Percentiles rank a stretch among this genome's conserved stretches.
Evolutionary conservation across 2,797 vertebrate species (phyloP).

Genomic region (Falco berigora): DNA sequence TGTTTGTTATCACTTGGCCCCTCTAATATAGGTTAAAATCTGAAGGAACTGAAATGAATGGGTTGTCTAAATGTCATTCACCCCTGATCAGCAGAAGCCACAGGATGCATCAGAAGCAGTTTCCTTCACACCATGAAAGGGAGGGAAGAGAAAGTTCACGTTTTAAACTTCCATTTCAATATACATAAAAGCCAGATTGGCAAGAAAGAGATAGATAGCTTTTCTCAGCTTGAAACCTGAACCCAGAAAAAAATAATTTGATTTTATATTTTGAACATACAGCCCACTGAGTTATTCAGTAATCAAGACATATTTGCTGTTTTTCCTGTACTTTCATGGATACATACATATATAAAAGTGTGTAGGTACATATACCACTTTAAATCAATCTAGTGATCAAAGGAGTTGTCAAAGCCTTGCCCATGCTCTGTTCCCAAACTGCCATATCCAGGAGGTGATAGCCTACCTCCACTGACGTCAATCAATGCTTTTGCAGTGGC

Average conservation of each 20-base stretch:
- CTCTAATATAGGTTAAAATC: not conserved
- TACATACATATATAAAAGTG: no score
- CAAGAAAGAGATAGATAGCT: not conserved
- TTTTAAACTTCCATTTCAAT: not conserved
- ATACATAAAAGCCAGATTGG: not conserved
- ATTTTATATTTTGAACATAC: not conserved
- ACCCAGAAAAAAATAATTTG: not conserved
- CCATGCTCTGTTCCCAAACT: not conserved
- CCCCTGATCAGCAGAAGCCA: not conserved
- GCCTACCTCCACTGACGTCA: not conserved
- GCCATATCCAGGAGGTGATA: not conserved
- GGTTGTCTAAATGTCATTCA: not conserved
- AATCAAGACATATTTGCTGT: not conserved
- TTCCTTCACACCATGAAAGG: not conserved
- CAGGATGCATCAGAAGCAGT: not conserved
- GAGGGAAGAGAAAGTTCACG: not conserved
- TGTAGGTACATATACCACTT: not conserved
- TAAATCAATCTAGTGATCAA: not conserved
- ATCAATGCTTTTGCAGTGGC: not conserved
- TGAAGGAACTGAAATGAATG: not conserved
- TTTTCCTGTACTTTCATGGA: not conserved
- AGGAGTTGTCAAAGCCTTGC: not conserved
- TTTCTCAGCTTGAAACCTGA: not conserved
- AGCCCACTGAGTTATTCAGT: not conserved
- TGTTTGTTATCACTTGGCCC: not conserved